Percentiles rank a stretch among this genome's conserved stretches.
phyloP scores from a whole-genome alignment of 2,797 vertebrate species.

The Gymnoscopelus braueri region DNA sequence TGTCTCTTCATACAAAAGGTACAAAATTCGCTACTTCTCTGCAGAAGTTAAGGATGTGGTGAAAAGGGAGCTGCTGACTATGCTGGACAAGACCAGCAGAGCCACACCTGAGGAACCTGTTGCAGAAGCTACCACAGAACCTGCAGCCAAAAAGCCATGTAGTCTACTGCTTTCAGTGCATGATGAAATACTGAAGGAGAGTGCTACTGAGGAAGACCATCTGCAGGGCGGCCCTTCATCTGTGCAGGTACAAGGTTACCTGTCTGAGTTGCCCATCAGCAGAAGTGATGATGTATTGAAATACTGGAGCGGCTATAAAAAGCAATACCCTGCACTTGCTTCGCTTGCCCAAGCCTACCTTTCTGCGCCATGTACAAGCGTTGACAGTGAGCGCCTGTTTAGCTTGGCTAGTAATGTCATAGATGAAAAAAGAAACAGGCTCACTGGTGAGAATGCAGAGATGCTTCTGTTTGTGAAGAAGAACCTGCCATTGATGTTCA shows the following conservation, averaged over 20 bases:
- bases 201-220: too few species aligned
- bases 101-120: constrained; percentile 12
- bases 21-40: constrained; percentile 19
- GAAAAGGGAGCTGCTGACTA: constrained; percentile 12
- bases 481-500: constrained; percentile 26
- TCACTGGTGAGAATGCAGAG: constrained; percentile 16
- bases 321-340: constrained; percentile 16
- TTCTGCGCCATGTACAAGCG: constrained; percentile 25
- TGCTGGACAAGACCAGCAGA: constrained; percentile 9
- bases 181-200: constrained; percentile 23
- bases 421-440: constrained; percentile 17
- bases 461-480: constrained; percentile 21
- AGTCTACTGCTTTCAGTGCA: constrained; percentile 28
- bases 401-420: constrained; percentile 15
- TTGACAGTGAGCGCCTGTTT: constrained; percentile 27
- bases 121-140: constrained; percentile 18
- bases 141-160: constrained; percentile 26
- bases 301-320: constrained; percentile 27
- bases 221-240: too few species aligned
- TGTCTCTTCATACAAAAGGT: constrained; percentile 6
- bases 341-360: constrained; percentile 13
- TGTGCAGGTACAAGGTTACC: too few species aligned
- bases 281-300: neutral
- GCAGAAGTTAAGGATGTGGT: constrained; percentile 20
- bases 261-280: constrained; percentile 15